These are phyloP conservation scores for Spilarctia lutea DNA, from an alignment of 2,888 invertebrate genomes.

Conservation along the genomic window DNA sequence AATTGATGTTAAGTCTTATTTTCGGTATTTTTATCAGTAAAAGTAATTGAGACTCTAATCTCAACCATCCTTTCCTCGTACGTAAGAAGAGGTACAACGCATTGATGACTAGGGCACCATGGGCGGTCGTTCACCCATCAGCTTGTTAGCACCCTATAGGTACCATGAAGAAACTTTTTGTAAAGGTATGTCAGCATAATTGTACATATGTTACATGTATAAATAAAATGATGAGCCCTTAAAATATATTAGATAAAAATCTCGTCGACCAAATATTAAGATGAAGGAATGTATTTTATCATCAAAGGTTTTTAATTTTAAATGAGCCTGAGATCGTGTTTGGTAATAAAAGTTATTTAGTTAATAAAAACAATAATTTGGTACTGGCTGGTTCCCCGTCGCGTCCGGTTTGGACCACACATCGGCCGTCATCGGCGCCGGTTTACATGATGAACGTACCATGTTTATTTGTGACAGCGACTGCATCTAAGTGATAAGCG, in stretches of 20 bases:
- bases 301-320: constrained; percentile 42
- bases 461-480: constrained; percentile 49
- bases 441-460: constrained; percentile 50
- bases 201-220: background rate
- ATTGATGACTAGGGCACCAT: background rate
- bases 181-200: background rate
- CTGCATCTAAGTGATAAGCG: constrained; percentile 26
- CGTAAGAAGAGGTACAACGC: background rate
- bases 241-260: constrained; percentile 6
- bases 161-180: background rate
- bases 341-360: constrained; percentile 58
- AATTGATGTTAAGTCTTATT: too few species aligned
- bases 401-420: constrained; percentile 67
- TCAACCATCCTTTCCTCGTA: too few species aligned
- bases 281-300: constrained; percentile 25
- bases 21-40: too few species aligned
- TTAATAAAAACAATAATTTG: constrained; percentile 61
- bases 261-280: constrained; percentile 14
- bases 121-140: background rate
- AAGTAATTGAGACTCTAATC: too few species aligned
- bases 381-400: constrained; percentile 58
- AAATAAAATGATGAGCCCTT: background rate
- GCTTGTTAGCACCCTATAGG: background rate
- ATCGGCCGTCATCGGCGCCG: constrained; percentile 53
- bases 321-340: constrained; percentile 36